Conservation (phyloP, 2,113 vertebrate species). For the Nycticorax nycticorax region DNA sequence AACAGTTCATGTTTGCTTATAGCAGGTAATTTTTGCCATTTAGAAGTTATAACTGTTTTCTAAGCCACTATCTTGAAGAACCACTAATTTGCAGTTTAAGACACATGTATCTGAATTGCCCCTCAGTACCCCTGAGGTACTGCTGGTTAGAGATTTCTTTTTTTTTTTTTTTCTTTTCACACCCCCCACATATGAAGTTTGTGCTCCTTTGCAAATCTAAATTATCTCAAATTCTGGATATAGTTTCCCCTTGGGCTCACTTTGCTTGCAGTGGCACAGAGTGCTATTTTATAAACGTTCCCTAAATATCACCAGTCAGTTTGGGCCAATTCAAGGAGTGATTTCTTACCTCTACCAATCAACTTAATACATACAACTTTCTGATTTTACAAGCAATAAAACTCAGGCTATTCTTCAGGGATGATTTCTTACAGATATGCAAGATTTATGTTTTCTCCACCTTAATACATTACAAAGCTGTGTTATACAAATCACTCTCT, state of each 20-base stretch:
- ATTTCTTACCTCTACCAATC: background rate
- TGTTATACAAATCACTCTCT: background rate
- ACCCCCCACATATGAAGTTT: background rate
- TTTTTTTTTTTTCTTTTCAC: background rate
- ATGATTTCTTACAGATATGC: background rate
- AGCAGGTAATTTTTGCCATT: background rate
- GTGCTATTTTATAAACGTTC: background rate
- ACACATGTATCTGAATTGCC: background rate
- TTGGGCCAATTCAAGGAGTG: background rate
- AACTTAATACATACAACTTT: background rate
- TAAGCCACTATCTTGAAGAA: background rate
- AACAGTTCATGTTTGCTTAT: background rate
- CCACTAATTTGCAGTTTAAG: background rate
- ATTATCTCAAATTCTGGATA: background rate
- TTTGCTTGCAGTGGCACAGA: background rate
- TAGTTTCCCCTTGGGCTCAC: background rate
- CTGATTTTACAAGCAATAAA: background rate
- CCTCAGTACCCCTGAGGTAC: background rate
- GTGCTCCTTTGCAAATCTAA: background rate
- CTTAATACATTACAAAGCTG: background rate
- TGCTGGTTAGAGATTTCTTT: background rate
- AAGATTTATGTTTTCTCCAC: background rate
- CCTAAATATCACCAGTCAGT: background rate
- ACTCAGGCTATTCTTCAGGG: background rate
- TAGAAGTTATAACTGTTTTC: background rate